These are phyloP conservation scores for Sebastes vulpes DNA, from an alignment of 2,797 vertebrate genomes.

Conservation along the genomic window DNA sequence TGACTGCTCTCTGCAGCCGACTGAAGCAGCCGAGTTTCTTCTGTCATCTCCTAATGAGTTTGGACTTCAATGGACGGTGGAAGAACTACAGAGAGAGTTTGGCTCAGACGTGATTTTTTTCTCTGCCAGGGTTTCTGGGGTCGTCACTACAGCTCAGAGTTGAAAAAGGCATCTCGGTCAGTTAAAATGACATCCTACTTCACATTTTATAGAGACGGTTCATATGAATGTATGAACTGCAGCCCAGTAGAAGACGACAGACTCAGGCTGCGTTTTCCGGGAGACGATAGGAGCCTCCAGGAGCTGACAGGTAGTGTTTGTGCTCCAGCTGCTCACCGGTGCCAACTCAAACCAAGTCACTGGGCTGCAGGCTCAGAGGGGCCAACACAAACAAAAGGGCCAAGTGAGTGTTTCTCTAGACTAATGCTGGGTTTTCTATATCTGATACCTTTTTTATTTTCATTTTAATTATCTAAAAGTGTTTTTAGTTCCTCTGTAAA, in stretches of 20 bases:
- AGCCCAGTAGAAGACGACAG: constrained; percentile 6
- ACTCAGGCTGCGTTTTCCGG: constrained; percentile 29
- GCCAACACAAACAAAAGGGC: constrained; percentile 62
- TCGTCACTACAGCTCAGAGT: constrained; percentile 3
- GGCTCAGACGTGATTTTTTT: constrained; percentile 6
- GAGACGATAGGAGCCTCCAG: constrained; percentile 43
- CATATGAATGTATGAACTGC: neutral
- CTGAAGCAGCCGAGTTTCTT: constrained; percentile 16
- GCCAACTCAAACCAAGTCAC: constrained; percentile 68
- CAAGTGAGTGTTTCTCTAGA: constrained; percentile 47
- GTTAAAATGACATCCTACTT: constrained; percentile 2
- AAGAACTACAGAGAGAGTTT: constrained; percentile 21
- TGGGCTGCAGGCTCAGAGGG: constrained; percentile 13
- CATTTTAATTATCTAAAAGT: constrained; percentile 8
- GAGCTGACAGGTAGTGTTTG: constrained; percentile 74
- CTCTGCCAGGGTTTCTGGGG: neutral
- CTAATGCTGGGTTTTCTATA: constrained; percentile 3
- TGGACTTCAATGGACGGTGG: constrained; percentile 34
- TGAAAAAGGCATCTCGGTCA: constrained; percentile 5
- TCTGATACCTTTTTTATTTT: constrained; percentile 12
- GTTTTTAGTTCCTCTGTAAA: constrained; percentile 1
- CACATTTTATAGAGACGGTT: constrained; percentile 8
- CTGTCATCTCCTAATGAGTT: constrained; percentile 29
- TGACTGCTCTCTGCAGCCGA: constrained; percentile 7
- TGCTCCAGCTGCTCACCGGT: constrained; percentile 42